Evolutionary conservation across 37 sponge, comb jelly and placozoan species (phyloP), one percentile per base, ranked within the genome.

Genomic region (Spongilla lacustris): DNA sequence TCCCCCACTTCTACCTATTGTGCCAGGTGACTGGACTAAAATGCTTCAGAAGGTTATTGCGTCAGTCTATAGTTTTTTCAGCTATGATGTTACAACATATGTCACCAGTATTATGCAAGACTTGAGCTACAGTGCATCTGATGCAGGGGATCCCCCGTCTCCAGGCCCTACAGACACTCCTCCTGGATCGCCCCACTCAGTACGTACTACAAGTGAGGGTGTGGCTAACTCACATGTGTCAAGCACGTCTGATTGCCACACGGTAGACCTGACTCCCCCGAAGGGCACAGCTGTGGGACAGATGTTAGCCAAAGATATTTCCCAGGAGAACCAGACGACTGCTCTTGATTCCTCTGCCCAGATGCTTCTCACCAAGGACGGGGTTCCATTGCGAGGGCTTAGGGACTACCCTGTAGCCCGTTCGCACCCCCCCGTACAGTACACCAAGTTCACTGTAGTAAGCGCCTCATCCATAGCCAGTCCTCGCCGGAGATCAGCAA

Each of bases 401-500:
- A 58, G 58, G 21, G 58, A 17, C 19, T 58, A 58, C 58, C 58
- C 58, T 17, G 21, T 14, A 1, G 21, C 19, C 14, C 58, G 58
- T 1, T 17, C 58, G 11, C 89, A 84, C 34, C 85, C 89, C 31
- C 83, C 88, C 2, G 83, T 88, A 24, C 75, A 82, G 50, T 88
- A 88, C 68, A 88, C 88, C 72, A 88, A 88, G 70, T 88, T 83
- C 77, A 88, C 88, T 27, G 82, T 88, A 70, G 41, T 88, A 5
- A 89, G 84, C 30, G 79, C 89, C 23, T 35, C 67, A 4, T 73
- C 84, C 2, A 89, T 84, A 74, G 66, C 71, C 73, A 24, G 32
- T 28, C 30, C 73, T 1, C 30, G 31, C 1, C 5, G 32, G 73
- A 72, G 32, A 28, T 11, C 26, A 17, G 30, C 73, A 1, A 72